Conservation (phyloP, 1,140 invertebrate genomes). For the Odontomachus brunneus region DNA sequence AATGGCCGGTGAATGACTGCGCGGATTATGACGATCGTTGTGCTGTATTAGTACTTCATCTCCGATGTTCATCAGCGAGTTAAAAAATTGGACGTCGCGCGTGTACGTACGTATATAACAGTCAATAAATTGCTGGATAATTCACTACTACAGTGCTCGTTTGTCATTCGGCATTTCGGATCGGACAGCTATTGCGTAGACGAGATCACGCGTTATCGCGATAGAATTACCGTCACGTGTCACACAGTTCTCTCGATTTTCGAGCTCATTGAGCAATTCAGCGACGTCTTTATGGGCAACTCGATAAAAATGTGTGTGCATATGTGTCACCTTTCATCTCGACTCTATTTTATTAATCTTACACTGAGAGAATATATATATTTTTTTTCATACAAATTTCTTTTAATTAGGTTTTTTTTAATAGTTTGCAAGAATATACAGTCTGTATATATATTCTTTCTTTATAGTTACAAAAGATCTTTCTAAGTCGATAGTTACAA, state of each 20-base stretch:
- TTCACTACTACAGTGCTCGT: slow-evolving; percentile 17
- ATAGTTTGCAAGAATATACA: no score
- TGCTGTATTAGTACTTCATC: slow-evolving; percentile 10
- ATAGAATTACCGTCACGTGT: slow-evolving; percentile 37
- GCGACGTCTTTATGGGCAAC: slow-evolving; percentile 15
- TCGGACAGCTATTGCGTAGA: slow-evolving; percentile 46
- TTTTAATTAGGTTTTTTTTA: no score
- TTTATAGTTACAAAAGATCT: no score
- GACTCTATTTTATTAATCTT: no score
- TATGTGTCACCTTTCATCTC: no score
- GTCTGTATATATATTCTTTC: no score
- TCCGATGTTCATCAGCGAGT: slow-evolving; percentile 3
- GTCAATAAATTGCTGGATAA: slow-evolving; percentile 20
- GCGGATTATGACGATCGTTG: not conserved
- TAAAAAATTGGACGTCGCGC: slow-evolving; percentile 20
- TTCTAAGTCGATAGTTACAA: no score
- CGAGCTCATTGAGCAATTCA: slow-evolving; percentile 46
- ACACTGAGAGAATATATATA: no score
- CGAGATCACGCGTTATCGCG: slow-evolving; percentile 21
- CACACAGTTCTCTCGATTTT: slow-evolving; percentile 54
- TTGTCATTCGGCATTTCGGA: slow-evolving; percentile 55
- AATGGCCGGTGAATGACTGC: not conserved
- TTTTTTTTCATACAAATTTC: no score
- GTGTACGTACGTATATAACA: not conserved
- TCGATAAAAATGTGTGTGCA: not conserved